Evolutionary conservation across 2,113 vertebrate species (phyloP).

Genomic region (Thamnophis sirtalis): DNA sequence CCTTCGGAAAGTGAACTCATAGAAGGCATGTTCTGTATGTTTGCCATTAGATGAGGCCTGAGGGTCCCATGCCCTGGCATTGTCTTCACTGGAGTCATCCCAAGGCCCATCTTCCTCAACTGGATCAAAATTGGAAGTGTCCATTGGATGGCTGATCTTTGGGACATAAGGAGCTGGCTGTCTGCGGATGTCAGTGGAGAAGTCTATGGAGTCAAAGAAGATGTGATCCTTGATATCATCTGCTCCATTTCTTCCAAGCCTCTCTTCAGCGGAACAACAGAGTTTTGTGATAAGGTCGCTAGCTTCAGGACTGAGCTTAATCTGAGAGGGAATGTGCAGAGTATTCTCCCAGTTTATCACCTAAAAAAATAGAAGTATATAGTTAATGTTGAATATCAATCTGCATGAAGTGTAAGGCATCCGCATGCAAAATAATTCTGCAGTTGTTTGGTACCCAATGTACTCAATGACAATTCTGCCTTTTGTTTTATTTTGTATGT

Average conservation of each 20-base stretch:
- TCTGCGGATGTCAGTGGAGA: slow-evolving; percentile 88
- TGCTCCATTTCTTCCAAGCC: slow-evolving; percentile 87
- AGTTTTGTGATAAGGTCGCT: slow-evolving; percentile 90
- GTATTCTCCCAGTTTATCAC: slow-evolving; percentile 98
- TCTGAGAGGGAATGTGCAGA: slow-evolving; percentile 90
- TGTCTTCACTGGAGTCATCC: slow-evolving; percentile 82
- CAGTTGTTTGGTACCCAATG: not conserved
- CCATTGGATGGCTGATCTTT: slow-evolving; percentile 95
- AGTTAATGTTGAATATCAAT: not conserved
- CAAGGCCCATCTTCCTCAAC: slow-evolving; percentile 92
- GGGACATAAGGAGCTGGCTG: slow-evolving; percentile 93
- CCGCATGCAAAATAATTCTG: not conserved
- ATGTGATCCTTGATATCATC: slow-evolving; percentile 93
- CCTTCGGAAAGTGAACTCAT: slow-evolving; percentile 96
- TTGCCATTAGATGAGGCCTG: slow-evolving; percentile 81
- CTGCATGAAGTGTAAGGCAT: slow-evolving; percentile 9
- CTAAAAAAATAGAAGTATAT: slow-evolving; percentile 58
- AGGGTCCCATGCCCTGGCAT: slow-evolving; percentile 81
- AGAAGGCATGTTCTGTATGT: slow-evolving; percentile 96
- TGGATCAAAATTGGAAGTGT: slow-evolving; percentile 98
- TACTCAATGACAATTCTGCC: not conserved
- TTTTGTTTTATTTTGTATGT: not conserved
- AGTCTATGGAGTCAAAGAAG: slow-evolving; percentile 88
- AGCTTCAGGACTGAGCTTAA: slow-evolving; percentile 88
- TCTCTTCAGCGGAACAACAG: slow-evolving; percentile 89